Percentiles rank a stretch among this genome's conserved stretches.
Evolutionary conservation across 2,797 vertebrate genomes (phyloP).

Genomic region (Thaleichthys pacificus): DNA sequence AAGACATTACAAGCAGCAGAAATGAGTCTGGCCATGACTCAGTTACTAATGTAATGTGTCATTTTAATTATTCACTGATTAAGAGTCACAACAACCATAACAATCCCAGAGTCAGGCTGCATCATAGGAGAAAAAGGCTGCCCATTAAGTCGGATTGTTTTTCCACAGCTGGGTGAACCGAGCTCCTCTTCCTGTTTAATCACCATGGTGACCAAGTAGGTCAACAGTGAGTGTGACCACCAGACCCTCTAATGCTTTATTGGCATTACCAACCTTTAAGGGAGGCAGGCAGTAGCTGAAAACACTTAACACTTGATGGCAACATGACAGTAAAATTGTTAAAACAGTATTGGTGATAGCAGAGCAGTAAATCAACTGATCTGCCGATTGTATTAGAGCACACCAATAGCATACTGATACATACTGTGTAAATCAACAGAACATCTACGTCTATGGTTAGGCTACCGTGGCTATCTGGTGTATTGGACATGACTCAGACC

Average conservation of each 20-base stretch:
- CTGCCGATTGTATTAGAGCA: neutral
- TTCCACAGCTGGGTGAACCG: constrained; percentile 55
- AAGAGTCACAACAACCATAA: neutral
- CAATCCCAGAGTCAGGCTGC: neutral
- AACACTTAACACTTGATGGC: neutral
- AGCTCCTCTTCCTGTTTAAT: constrained; percentile 54
- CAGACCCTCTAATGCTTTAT: constrained; percentile 49
- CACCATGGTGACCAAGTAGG: constrained; percentile 56
- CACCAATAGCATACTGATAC: neutral
- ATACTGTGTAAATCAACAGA: no score
- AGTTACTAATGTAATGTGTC: neutral
- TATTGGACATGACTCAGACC: no score
- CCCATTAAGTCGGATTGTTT: constrained; percentile 37
- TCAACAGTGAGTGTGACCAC: constrained; percentile 61
- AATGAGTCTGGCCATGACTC: neutral
- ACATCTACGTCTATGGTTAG: neutral
- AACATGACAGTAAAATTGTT: neutral
- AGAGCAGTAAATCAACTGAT: no score
- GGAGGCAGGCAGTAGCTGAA: neutral
- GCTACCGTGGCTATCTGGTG: neutral
- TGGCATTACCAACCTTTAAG: constrained; percentile 35
- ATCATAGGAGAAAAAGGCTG: neutral
- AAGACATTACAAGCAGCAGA: neutral
- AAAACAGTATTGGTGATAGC: no score
- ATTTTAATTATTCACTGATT: constrained; percentile 1